A percentile compares a stretch with the other conserved stretches of the same genome.
Evolutionary conservation across 2,888 invertebrate species (phyloP).

Genomic region (Dioctria linearis): DNA sequence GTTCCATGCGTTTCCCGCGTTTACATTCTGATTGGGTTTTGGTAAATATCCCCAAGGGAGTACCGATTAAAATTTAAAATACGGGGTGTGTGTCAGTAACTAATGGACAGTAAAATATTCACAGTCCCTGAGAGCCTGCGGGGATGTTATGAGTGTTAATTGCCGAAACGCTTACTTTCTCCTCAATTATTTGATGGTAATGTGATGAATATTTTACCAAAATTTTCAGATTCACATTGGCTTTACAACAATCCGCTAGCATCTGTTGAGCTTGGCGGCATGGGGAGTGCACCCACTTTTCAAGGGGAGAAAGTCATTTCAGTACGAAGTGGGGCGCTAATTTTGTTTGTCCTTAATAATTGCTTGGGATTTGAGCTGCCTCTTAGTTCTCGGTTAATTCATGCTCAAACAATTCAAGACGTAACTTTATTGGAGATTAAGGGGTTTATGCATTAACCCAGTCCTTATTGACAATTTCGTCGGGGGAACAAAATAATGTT

Average conservation of each 20-base stretch:
- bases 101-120: conserved; percentile 46
- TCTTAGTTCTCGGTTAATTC: conserved; percentile 36
- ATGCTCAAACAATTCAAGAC: conserved; percentile 30
- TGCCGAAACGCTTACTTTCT: conserved; percentile 39
- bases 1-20: not conserved
- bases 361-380: conserved; percentile 34
- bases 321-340: conserved; percentile 9
- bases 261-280: not conserved
- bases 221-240: conserved; percentile 12
- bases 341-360: conserved; percentile 43
- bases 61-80: conserved; percentile 35
- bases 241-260: not conserved
- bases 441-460: conserved; percentile 11
- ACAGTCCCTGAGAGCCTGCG: conserved; percentile 8
- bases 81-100: conserved; percentile 27
- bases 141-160: conserved; percentile 42
- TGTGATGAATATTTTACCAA: conserved; percentile 33
- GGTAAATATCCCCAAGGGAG: conserved; percentile 6
- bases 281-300: not conserved
- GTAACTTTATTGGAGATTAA: conserved; percentile 38
- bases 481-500: not conserved
- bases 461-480: conserved; percentile 14
- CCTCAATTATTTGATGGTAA: conserved; percentile 36
- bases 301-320: conserved; percentile 15
- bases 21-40: conserved; percentile 3